phyloP scores from a whole-genome alignment of 2,113 vertebrate species.

The Rhabdomys dilectus region DNA sequence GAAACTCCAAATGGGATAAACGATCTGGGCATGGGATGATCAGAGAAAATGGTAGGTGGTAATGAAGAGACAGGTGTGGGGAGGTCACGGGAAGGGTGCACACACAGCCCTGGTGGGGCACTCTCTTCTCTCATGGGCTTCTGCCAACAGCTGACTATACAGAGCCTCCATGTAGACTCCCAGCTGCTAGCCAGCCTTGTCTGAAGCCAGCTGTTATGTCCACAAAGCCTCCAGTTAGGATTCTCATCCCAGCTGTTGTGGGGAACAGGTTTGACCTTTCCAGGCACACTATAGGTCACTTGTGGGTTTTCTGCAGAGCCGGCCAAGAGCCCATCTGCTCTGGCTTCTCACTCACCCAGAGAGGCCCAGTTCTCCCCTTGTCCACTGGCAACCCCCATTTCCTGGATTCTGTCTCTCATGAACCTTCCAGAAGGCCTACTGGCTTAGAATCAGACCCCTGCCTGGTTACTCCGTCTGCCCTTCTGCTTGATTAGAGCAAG shows the following conservation, averaged over 20 bases:
- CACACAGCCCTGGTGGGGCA: background rate
- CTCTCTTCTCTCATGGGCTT: background rate
- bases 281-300: background rate
- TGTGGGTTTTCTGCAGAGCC: slow-evolving; percentile 36
- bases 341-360: slow-evolving; percentile 45
- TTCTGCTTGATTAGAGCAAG: slow-evolving; percentile 20
- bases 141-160: background rate
- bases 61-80: background rate
- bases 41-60: background rate
- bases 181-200: slow-evolving; percentile 41
- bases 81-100: background rate
- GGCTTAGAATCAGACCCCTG: slow-evolving; percentile 4
- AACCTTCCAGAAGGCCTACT: slow-evolving; percentile 66
- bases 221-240: slow-evolving; percentile 54
- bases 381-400: background rate
- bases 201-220: slow-evolving; percentile 67
- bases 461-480: slow-evolving; percentile 17
- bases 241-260: slow-evolving; percentile 53
- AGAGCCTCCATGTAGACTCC: background rate
- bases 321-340: slow-evolving; percentile 63
- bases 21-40: background rate
- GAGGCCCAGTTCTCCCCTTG: background rate
- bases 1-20: background rate
- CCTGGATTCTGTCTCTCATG: slow-evolving; percentile 9
- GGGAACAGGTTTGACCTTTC: slow-evolving; percentile 67